Evolutionary conservation across 1,140 invertebrate genomes (phyloP).

Genomic region (Piezodorus guildinii): DNA sequence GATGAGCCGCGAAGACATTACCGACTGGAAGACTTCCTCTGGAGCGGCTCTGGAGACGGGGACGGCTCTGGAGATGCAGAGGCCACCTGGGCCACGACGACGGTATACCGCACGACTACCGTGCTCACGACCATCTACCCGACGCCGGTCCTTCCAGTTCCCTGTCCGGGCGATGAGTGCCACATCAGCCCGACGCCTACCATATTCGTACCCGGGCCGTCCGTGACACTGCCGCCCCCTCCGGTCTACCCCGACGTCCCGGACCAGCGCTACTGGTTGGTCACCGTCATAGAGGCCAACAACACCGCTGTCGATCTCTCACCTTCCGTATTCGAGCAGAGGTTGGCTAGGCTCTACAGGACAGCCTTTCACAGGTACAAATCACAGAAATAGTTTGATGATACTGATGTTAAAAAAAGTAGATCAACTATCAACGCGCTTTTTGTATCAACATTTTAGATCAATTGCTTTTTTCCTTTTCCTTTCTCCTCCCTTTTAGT

Average conservation of each 20-base stretch:
- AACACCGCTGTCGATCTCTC: conserved; percentile 26
- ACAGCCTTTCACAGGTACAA: conserved; percentile 39
- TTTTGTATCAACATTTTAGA: too few species aligned
- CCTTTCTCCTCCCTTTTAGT: background rate
- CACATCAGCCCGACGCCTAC: conserved; percentile 30
- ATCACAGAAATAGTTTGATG: too few species aligned
- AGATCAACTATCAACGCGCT: background rate
- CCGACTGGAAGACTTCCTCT: conserved; percentile 69
- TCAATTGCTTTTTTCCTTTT: too few species aligned
- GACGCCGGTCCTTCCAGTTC: conserved; percentile 10
- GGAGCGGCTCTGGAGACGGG: conserved; percentile 71
- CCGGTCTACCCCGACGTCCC: conserved; percentile 34
- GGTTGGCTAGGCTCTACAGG: conserved; percentile 38
- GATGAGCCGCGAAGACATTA: conserved; percentile 39
- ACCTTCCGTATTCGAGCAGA: conserved; percentile 35
- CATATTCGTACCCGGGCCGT: conserved; percentile 38
- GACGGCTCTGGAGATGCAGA: conserved; percentile 31
- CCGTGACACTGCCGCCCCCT: conserved; percentile 30
- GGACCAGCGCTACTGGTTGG: conserved; percentile 55
- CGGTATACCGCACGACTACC: conserved; percentile 37
- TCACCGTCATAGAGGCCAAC: conserved; percentile 49
- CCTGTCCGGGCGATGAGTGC: conserved; percentile 25
- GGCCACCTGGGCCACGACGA: conserved; percentile 30
- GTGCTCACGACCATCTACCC: conserved; percentile 23
- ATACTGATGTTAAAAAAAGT: too few species aligned